Base-by-base conservation (phyloP, 2,113 vertebrate genomes). In the Podilymbus podiceps region DNA sequence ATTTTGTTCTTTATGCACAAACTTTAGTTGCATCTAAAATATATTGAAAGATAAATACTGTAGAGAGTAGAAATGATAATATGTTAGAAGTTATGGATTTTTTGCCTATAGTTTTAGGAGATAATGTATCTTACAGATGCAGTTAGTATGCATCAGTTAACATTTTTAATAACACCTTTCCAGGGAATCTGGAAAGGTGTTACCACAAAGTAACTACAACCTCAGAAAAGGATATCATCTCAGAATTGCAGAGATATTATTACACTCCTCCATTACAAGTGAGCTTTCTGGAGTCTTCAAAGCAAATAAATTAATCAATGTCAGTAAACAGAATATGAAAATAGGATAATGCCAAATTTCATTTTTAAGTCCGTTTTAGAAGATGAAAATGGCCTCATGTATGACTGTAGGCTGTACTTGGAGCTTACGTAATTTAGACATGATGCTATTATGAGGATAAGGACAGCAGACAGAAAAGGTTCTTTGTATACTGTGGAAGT, bases 291-390 rank as follows among this genome's bases (percentile, higher is more conserved):
- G 22, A 72, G 23, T 56, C 63, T 96, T 77, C 69, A 94, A 87
- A 95, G 63, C 33, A 96, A 93, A 67, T 71, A 88, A 80, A 97
- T 85, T 85, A 94, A 62, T 88, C 25, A 67, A 5, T 78, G 31
- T 77, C 62, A 78, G 35, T 55, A 82, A 96, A 50, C 8, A 47
- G 35, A 60, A 68, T 90, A 85, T 85, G 91, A 95, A 96, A 85
- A 64, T 60, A 62, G 20, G 27, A 91, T 75, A 80, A 92, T 68
- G 67, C 35, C 71, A 58, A 49, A 42, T 95, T 96, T 97, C 33
- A 72, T 62, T 95, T 90, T 95, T 91, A 86, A 93, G 38, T 44
- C 53, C 30, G 21, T 24, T 58, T 83, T 53, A 69, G 78, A 96
- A 88, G 15, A 59, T 72, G 46, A 80, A 86, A 83, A 68, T 80